Percentiles rank a stretch among this genome's conserved stretches.
phyloP scores from a whole-genome alignment of 1,140 invertebrate species.

The Panagrolaimus sp. region DNA sequence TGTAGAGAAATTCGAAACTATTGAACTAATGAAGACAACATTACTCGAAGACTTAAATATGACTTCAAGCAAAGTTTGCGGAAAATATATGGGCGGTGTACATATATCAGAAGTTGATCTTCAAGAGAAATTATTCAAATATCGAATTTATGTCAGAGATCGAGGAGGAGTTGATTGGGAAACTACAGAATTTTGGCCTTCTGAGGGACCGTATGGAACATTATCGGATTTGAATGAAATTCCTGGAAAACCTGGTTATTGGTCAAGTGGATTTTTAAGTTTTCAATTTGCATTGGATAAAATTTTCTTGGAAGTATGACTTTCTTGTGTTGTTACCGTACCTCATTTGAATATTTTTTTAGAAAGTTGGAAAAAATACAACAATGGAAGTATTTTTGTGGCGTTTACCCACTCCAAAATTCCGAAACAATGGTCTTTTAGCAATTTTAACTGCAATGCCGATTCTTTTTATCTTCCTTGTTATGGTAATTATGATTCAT shows the following conservation, averaged over 20 bases:
- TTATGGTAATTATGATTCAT: constrained; percentile 34
- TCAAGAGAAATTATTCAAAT: constrained; percentile 18
- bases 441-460: constrained; percentile 37
- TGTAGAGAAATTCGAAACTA: neutral
- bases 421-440: constrained; percentile 24
- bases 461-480: constrained; percentile 33
- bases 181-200: constrained; percentile 38
- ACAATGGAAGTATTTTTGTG: constrained; percentile 36
- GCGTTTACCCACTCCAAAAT: constrained; percentile 34
- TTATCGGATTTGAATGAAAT: constrained; percentile 27
- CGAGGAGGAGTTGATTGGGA: constrained; percentile 27
- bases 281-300: constrained; percentile 45
- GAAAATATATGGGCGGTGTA: constrained; percentile 36
- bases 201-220: constrained; percentile 39
- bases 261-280: constrained; percentile 41
- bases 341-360: constrained; percentile 10
- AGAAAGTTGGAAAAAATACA: neutral
- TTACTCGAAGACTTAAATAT: constrained; percentile 28
- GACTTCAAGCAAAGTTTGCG: constrained; percentile 21
- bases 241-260: constrained; percentile 33
- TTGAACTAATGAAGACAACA: constrained; percentile 19
- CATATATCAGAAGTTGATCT: constrained; percentile 30
- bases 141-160: constrained; percentile 36
- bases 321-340: neutral
- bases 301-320: constrained; percentile 26